A percentile compares a stretch with the other conserved stretches of the same genome.
These are phyloP conservation scores for Bungarus multicinctus DNA, from an alignment of 2,113 vertebrate species.

Conservation along the genomic window DNA sequence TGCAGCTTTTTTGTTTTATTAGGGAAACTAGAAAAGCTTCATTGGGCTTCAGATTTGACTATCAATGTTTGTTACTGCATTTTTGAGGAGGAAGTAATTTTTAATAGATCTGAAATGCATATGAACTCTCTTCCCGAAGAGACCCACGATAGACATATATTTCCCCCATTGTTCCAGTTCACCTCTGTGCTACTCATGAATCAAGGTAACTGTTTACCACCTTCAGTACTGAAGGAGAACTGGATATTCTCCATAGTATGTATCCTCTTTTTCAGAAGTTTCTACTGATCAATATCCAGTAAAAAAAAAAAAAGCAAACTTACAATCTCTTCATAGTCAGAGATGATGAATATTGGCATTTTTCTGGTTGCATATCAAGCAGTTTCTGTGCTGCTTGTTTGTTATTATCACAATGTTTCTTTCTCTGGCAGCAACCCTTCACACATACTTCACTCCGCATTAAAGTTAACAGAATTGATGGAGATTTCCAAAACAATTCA, in stretches of 20 bases:
- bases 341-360: conserved; percentile 2
- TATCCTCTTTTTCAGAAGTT: conserved; percentile 1
- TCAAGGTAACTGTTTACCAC: background rate
- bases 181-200: background rate
- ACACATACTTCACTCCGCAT: background rate
- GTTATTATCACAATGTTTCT: background rate
- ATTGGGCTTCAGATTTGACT: no score
- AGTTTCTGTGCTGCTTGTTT: background rate
- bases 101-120: background rate
- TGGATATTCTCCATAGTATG: background rate
- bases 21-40: background rate
- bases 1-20: background rate
- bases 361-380: conserved; percentile 31
- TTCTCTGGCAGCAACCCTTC: background rate
- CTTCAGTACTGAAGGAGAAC: background rate
- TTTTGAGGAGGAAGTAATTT: background rate
- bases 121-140: background rate
- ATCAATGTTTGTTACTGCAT: background rate
- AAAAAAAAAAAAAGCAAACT: background rate
- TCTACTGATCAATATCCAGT: background rate
- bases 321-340: background rate
- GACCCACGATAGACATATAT: background rate
- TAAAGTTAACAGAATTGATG: background rate
- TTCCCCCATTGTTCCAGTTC: background rate
- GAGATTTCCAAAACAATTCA: background rate